Base-by-base conservation (phyloP, 2,797 vertebrate genomes). In the Gadopsis marmoratus region DNA sequence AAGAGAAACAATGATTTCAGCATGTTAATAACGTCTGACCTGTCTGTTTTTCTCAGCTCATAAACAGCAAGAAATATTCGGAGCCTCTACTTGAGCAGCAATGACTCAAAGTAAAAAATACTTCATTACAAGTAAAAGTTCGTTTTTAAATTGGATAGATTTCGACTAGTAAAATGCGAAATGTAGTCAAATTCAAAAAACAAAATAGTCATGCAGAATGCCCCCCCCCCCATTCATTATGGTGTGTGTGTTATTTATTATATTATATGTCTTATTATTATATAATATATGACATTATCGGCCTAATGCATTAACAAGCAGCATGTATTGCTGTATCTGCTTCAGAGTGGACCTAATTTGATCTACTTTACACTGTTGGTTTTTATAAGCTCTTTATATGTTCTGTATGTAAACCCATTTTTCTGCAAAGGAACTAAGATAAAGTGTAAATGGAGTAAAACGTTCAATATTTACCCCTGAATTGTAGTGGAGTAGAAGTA, bases 21-120 rank as follows among this genome's bases (percentile, higher is more conserved):
- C 19, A 23, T 66, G 33, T 41, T 64, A 71, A 74, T 59, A 10
- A 66, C n/a, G n/a, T n/a, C n/a, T n/a, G n/a, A 55, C 61, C 29
- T 71, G 33, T 45, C 35, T 39, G 16, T 41, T 29, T 48, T 56
- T 11, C 50, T 2, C 1, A 14, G 45, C n/a, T 59, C 26, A 58
- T 3, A 19, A 74, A 58, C 5, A 35, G 14, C 14, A 5, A 53
- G 14, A 61, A 35, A 33, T 29, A 33, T 12, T 19, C 2, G 16
- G 3, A 23, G 16, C 12, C 1, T 47, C 45, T 19, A 45, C 13
- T 53, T 2, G 3, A 23, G 16, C 8, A 26, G 31, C 5, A 61
- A 21, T 2, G 10, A 1, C 7, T 26, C 6, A 50, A 17, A 31
- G 3, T 21, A 23, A 53, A 75, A 71, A 60, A 48, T 35, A 41